Evolutionary conservation across 2,113 vertebrate genomes (phyloP).

Genomic region (Rhea americana): DNA sequence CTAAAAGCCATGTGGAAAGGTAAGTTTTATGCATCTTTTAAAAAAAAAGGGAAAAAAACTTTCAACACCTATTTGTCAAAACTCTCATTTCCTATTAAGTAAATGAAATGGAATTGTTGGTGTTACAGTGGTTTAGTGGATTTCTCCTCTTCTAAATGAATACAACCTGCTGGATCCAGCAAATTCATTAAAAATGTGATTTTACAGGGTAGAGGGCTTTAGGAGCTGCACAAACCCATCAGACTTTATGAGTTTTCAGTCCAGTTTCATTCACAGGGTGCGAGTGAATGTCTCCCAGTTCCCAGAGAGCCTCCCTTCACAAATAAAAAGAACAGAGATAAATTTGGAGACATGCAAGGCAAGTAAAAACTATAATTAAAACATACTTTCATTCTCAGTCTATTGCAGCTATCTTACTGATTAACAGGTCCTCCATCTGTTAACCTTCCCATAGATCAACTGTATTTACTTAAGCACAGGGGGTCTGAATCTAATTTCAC

Average conservation of each 20-base stretch:
- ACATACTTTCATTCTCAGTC: not conserved
- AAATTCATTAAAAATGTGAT: slow-evolving; percentile 53
- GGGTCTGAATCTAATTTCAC: not conserved
- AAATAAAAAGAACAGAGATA: slow-evolving; percentile 41
- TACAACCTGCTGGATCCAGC: slow-evolving; percentile 19
- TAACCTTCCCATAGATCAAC: not conserved
- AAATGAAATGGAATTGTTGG: slow-evolving; percentile 62
- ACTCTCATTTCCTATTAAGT: slow-evolving; percentile 72
- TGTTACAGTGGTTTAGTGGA: slow-evolving; percentile 33
- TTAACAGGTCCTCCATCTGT: not conserved
- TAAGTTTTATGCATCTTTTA: not conserved
- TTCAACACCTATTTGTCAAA: slow-evolving; percentile 43
- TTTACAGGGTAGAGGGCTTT: slow-evolving; percentile 35
- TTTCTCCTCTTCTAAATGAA: slow-evolving; percentile 59
- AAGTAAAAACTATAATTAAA: slow-evolving; percentile 44
- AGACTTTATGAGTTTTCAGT: slow-evolving; percentile 49
- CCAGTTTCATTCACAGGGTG: not conserved
- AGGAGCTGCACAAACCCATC: slow-evolving; percentile 4
- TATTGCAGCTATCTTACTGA: not conserved
- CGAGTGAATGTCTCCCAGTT: slow-evolving; percentile 31
- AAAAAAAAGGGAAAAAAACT: not conserved
- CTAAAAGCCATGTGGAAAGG: not conserved
- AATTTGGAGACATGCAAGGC: not conserved
- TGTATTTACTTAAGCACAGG: not conserved
- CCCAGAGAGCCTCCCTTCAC: not conserved